Evolutionary conservation across 2,797 vertebrate genomes (phyloP), one percentile per base, ranked within the genome.

Genomic region (Lutra lutra): DNA sequence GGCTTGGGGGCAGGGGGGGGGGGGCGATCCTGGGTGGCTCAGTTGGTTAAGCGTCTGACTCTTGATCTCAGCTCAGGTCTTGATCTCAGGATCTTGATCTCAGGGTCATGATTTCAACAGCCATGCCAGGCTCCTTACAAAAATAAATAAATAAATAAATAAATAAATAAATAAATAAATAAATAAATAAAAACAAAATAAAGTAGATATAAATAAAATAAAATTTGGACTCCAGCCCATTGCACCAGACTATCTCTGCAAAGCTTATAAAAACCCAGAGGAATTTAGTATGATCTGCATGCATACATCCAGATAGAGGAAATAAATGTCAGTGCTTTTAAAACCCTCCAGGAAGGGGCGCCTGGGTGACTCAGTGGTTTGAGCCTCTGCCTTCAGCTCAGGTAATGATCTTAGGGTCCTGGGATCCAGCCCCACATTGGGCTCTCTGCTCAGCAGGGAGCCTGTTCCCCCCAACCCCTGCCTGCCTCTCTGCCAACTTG

Each of bases 281-380:
- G 51, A 84, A 89, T 58, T 29, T 75, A 43, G 20, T 56, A 46
- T 54, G 51, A 82, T 46, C 21, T 84, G 14, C 27, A 35, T 82
- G 78, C 21, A 73, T 35, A 96, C 18, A 91, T 40, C 77, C 51
- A 78, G 78, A 78, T 43, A 89, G 32, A 18, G 86, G 77, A 89
- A 94, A 92, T 51, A 95, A 92, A 83, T 62, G 51, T 38, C n/a
- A 70, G 27, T 79, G 70, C 20, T 96, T 86, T 70, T 4, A 95
- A 92, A 86, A 75, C n/a, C n/a, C 17, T 75, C 38, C 62, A 62
- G 15, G 2, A 15, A 51, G 48, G 48, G 48, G 14, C 15, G 14
- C 48, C 48, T 51, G 14, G 48, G 14, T 15, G 48, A 51, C 48
- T 51, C 48, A 15, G 48, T 51, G 14, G 48, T 3, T 51, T 51